Conservation (phyloP, 2,113 vertebrate genomes). For the Apodemus sylvaticus region DNA sequence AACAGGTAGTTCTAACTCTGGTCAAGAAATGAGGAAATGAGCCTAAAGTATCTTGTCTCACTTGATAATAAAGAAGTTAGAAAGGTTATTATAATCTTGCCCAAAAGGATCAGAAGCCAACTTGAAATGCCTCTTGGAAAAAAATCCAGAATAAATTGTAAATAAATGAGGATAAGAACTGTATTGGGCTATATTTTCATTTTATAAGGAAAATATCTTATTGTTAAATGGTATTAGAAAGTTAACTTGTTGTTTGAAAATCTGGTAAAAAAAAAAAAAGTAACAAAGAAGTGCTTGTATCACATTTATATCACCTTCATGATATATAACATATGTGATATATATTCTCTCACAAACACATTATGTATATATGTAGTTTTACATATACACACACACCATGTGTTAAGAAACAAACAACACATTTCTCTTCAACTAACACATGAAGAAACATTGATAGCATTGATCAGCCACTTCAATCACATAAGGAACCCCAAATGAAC, state of each 20-base stretch:
- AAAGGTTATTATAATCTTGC: background rate
- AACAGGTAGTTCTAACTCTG: background rate
- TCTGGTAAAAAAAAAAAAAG: background rate
- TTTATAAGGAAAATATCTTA: slow-evolving; percentile 7
- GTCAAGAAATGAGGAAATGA: background rate
- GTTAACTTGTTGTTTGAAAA: slow-evolving; percentile 43
- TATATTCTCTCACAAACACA: background rate
- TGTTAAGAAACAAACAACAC: background rate
- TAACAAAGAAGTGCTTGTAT: slow-evolving; percentile 9
- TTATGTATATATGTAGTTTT: no score
- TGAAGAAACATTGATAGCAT: background rate
- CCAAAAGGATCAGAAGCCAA: background rate
- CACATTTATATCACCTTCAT: background rate
- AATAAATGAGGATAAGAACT: background rate
- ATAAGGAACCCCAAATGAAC: background rate
- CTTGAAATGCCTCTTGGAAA: background rate
- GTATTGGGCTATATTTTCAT: background rate
- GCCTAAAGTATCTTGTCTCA: background rate
- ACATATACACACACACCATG: background rate
- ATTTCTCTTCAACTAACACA: background rate
- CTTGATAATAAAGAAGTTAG: background rate
- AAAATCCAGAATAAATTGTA: background rate
- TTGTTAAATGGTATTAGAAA: background rate
- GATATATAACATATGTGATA: background rate
- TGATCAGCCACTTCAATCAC: background rate